Conservation (phyloP, 2,888 invertebrate genomes). For the Polyommatus iphigenia region DNA sequence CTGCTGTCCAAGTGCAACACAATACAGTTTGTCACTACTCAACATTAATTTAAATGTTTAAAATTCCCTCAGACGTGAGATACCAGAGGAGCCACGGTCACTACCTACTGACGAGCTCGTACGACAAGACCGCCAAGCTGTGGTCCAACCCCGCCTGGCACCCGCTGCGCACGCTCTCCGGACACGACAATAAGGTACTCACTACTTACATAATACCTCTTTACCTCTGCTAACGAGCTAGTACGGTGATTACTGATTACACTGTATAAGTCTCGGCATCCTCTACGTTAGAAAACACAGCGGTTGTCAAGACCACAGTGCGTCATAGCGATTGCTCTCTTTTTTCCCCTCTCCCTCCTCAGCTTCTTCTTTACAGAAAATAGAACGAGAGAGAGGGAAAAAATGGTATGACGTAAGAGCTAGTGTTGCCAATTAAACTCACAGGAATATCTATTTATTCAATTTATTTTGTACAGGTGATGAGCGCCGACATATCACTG, state of each 20-base stretch:
- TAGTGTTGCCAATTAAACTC: background rate
- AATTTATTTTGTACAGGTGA: constrained; percentile 78
- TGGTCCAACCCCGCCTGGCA: constrained; percentile 99
- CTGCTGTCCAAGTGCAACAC: no score
- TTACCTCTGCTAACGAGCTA: background rate
- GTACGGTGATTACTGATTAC: no score
- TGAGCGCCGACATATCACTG: constrained; percentile 92
- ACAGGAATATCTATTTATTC: background rate
- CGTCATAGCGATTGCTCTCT: no score
- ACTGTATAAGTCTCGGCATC: background rate
- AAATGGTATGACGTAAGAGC: background rate
- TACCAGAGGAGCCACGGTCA: constrained; percentile 93
- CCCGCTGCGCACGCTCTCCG: constrained; percentile 95
- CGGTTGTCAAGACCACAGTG: background rate
- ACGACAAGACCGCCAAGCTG: constrained; percentile 94
- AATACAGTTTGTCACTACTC: no score
- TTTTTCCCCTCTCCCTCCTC: no score
- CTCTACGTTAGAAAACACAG: background rate
- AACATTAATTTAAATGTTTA: no score
- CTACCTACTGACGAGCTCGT: constrained; percentile 95
- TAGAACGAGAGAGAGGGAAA: no score
- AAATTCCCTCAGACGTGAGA: constrained; percentile 84
- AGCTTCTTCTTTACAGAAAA: no score
- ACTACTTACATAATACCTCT: no score
- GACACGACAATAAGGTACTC: constrained; percentile 93